phyloP scores from a whole-genome alignment of 2,888 invertebrate species.

The Caenorhabditis sp. region DNA sequence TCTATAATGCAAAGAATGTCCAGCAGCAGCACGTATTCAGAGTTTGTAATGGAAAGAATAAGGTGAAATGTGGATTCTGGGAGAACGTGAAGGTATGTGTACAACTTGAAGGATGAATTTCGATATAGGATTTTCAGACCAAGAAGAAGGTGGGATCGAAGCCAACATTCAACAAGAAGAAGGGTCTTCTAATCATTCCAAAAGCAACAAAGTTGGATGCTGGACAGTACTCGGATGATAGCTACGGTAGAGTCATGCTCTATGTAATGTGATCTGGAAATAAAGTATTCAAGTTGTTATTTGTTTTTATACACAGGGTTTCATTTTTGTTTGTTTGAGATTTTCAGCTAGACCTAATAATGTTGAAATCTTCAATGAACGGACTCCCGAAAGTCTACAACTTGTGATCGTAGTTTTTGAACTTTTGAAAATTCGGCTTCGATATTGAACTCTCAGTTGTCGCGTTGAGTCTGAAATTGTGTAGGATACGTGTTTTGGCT shows the following conservation, averaged over 20 bases:
- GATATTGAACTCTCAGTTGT: no score
- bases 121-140: neutral
- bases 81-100: neutral
- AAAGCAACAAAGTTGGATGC: neutral
- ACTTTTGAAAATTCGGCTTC: no score
- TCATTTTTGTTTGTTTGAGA: no score
- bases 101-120: neutral
- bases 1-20: slow-evolving; percentile 19
- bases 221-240: neutral
- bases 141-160: neutral
- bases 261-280: neutral
- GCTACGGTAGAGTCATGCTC: neutral
- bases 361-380: no score
- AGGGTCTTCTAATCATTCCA: neutral
- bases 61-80: slow-evolving; percentile 20
- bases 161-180: slow-evolving; percentile 1
- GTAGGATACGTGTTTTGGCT: no score
- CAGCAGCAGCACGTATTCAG: neutral
- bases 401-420: no score
- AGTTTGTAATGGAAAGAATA: slow-evolving; percentile 17
- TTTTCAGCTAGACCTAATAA: no score
- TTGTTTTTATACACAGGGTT: no score
- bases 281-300: neutral
- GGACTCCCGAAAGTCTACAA: no score
- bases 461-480: no score